Evolutionary conservation across 2,797 vertebrate genomes (phyloP).

Genomic region (Sarcoramphus papa): DNA sequence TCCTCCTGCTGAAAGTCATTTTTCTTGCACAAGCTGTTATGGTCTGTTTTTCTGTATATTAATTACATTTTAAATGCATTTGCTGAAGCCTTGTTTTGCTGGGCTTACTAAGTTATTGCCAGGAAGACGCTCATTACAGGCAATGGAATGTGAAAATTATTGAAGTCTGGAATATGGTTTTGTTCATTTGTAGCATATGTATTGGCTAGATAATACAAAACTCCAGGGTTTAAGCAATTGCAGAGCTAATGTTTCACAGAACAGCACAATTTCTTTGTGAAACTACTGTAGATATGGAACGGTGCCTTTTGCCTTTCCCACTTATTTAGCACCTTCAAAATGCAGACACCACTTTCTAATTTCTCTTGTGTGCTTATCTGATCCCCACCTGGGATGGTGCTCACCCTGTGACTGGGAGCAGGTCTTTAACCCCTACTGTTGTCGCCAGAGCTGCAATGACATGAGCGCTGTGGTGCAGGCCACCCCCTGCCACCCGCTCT

Average conservation of each 20-base stretch:
- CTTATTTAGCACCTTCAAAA: neutral
- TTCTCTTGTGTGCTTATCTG: neutral
- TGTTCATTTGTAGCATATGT: neutral
- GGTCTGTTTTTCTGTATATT: neutral
- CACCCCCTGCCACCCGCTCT: neutral
- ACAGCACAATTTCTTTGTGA: neutral
- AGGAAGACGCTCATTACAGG: neutral
- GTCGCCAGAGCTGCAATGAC: neutral
- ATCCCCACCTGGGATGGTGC: neutral
- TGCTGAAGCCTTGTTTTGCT: neutral
- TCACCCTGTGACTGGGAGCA: neutral
- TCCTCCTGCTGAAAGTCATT: neutral
- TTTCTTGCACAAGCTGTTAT: neutral
- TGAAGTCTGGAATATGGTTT: neutral
- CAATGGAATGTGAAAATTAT: slow-evolving; percentile 1
- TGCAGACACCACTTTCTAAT: neutral
- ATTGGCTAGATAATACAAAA: slow-evolving; percentile 17
- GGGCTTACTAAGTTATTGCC: neutral
- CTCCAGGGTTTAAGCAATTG: neutral
- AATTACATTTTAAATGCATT: neutral
- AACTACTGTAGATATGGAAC: neutral
- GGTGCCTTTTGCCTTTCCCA: neutral
- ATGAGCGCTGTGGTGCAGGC: accelerated
- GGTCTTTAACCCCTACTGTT: neutral
- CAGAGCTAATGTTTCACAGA: neutral